Base-by-base conservation (phyloP, 2,888 invertebrate genomes). In the Marronus borbonicus region DNA sequence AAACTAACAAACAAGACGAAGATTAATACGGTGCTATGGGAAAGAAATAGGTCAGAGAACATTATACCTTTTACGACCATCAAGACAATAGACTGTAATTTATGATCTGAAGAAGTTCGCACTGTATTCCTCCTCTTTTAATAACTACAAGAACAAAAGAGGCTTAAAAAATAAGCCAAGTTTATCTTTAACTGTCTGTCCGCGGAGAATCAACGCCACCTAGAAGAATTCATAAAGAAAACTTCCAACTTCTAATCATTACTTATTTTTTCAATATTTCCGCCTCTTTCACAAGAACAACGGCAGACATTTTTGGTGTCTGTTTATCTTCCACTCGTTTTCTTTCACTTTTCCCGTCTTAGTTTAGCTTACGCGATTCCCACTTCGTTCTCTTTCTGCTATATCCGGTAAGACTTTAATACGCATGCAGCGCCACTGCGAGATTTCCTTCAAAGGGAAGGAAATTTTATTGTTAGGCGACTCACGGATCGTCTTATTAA, bases 191-290 rank as follows among this genome's bases (percentile, higher is more conserved):
- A 50, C 50, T 50, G 50, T 50, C 50, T 49, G 50, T 50, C 50
- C 50, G 24, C 17, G 36, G 39, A 39, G 65, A 65, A 36, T 65
- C 65, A 24, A 58, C 20, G 58, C 39, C 58, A 52, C n/a, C 36
- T 28, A 36, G 36, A 20, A 49, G 58, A 72, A 74, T 74, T 74
- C 72, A 74, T 74, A 74, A 60, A 74, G 72, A 72, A 72, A 58
- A 44, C 72, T 60, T 60, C 44, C 72, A 44, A 60, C 60, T 60
- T 28, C 72, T 60, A 60, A 60, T 74, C 72, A 74, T 74, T 60
- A 68, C 52, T 68, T 68, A 68, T 74, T 60, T 74, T 60, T 74
- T 74, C 60, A 74, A 74, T 60, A 74, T 74, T 60, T 74, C 72
- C 72, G 68, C 68, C 68, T 49, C 68, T 28, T 68, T 68, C 50